Conservation (phyloP, 1,140 invertebrate genomes). For the Limonius californicus region DNA sequence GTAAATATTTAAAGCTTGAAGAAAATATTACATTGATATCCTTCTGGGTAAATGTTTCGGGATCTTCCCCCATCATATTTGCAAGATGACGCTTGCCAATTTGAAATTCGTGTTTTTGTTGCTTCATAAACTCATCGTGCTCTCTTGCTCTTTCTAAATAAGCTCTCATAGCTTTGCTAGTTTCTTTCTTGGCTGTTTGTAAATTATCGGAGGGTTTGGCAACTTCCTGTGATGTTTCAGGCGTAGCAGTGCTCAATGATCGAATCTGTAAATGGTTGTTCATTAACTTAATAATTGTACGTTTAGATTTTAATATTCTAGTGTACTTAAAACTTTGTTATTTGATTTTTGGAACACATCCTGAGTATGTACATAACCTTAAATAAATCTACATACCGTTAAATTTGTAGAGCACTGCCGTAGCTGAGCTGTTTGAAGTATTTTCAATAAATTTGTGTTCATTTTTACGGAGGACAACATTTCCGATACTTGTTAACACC, state of each 20-base stretch:
- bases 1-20: too few relatives aligned
- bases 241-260: neutral
- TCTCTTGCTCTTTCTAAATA: slow-evolving; percentile 78
- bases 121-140: slow-evolving; percentile 82
- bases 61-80: slow-evolving; percentile 96
- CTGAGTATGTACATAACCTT: neutral
- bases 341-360: neutral
- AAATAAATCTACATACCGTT: neutral
- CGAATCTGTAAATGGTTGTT: neutral
- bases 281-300: neutral
- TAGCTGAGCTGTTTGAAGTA: too few relatives aligned
- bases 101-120: slow-evolving; percentile 77
- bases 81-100: slow-evolving; percentile 93
- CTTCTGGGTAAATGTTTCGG: slow-evolving; percentile 79
- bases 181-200: slow-evolving; percentile 53
- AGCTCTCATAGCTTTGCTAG: slow-evolving; percentile 82
- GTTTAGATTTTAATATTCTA: neutral
- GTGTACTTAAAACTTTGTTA: neutral
- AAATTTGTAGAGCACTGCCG: too few relatives aligned
- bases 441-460: too few relatives aligned
- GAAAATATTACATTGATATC: slow-evolving; percentile 73
- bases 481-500: neutral
- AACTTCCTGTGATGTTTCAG: neutral
- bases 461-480: neutral
- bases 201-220: neutral